A percentile compares a stretch with the other conserved stretches of the same genome.
These are phyloP conservation scores for Trichogramma pretiosum DNA, from an alignment of 1,140 invertebrate species.

Conservation along the genomic window DNA sequence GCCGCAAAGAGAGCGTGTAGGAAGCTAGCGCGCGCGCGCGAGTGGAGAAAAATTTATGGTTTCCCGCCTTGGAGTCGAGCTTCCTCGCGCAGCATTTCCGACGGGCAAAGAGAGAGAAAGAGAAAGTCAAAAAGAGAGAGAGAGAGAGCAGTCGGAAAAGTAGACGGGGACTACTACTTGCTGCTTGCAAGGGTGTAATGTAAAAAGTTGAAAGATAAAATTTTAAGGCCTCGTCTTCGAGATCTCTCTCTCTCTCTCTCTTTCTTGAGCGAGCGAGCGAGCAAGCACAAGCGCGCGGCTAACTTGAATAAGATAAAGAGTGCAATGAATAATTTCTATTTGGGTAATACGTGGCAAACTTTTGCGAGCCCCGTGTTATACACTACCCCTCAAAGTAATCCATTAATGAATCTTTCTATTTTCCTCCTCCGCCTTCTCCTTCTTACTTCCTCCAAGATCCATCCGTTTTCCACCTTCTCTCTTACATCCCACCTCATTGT, in stretches of 20 bases:
- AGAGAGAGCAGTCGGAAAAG: neutral
- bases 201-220: slow-evolving; percentile 17
- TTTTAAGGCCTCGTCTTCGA: slow-evolving; percentile 8
- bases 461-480: no score
- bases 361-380: no score
- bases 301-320: slow-evolving; percentile 10
- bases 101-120: neutral
- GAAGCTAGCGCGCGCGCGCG: no score
- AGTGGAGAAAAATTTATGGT: slow-evolving; percentile 11
- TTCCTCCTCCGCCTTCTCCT: no score
- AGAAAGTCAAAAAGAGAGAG: neutral
- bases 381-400: no score
- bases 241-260: no score
- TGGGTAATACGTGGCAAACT: neutral
- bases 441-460: no score
- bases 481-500: no score
- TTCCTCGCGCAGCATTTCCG: slow-evolving; percentile 11
- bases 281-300: no score
- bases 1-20: neutral
- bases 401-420: no score
- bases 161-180: no score
- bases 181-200: slow-evolving; percentile 5
- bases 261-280: no score
- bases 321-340: slow-evolving; percentile 10
- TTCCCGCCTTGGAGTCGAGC: slow-evolving; percentile 11